Evolutionary conservation across 2,888 invertebrate species (phyloP).

Genomic region (Meloe dianella): DNA sequence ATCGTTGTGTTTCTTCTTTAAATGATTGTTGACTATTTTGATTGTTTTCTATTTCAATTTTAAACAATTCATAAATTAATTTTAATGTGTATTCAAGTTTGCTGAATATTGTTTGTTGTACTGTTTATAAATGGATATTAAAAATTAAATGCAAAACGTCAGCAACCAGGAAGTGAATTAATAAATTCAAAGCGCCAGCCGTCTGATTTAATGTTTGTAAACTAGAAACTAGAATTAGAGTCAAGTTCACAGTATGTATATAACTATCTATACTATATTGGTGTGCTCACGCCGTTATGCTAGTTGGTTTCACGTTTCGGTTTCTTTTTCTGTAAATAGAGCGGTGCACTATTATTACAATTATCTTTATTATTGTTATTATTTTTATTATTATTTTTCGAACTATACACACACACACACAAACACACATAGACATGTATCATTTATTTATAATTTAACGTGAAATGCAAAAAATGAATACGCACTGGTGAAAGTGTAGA

Average conservation of each 20-base stretch:
- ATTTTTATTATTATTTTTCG: no score
- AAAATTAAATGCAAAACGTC: constrained; percentile 4
- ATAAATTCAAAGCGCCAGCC: constrained; percentile 34
- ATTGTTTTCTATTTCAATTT: background rate
- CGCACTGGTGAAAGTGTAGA: background rate
- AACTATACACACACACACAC: no score
- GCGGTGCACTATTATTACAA: constrained; percentile 34
- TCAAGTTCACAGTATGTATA: constrained; percentile 38
- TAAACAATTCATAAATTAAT: background rate
- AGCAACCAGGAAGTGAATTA: constrained; percentile 38
- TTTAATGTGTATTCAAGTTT: background rate
- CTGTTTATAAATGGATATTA: constrained; percentile 5
- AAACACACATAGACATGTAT: constrained; percentile 16
- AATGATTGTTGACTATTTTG: background rate
- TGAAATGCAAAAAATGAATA: constrained; percentile 20
- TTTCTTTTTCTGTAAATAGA: constrained; percentile 50
- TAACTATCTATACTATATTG: constrained; percentile 18
- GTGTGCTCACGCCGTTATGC: constrained; percentile 42
- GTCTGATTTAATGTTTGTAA: constrained; percentile 38
- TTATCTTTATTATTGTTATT: constrained; percentile 22
- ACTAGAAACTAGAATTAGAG: constrained; percentile 45
- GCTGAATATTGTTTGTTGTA: background rate
- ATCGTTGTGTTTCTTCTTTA: background rate
- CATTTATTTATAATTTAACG: constrained; percentile 34
- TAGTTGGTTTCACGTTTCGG: constrained; percentile 45